Conservation (phyloP, 2,888 invertebrate genomes). For the Hypercompe scribonia region DNA sequence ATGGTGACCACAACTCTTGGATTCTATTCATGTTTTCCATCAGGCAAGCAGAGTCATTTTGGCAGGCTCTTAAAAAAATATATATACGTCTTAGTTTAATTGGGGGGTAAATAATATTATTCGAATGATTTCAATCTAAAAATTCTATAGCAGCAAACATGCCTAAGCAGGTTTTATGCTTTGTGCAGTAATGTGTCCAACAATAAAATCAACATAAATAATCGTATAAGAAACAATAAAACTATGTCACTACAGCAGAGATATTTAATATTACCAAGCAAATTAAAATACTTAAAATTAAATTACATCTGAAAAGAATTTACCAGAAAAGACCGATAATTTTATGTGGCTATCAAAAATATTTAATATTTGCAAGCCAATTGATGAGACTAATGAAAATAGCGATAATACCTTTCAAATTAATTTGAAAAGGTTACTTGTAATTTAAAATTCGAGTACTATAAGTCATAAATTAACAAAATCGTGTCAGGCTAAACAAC, state of each 20-base stretch:
- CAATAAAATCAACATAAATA: too few relatives aligned
- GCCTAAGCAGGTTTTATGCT: too few relatives aligned
- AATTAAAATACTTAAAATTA: neutral
- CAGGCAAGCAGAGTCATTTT: too few relatives aligned
- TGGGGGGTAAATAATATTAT: too few relatives aligned
- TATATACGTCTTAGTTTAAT: too few relatives aligned
- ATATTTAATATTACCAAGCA: neutral
- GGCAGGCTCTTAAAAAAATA: too few relatives aligned
- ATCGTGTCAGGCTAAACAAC: neutral
- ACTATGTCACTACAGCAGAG: neutral
- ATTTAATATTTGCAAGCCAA: neutral
- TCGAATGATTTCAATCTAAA: too few relatives aligned
- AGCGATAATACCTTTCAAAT: slow-evolving; percentile 6
- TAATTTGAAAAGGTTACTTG: slow-evolving; percentile 8
- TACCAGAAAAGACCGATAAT: slow-evolving; percentile 1
- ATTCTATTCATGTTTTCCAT: too few relatives aligned
- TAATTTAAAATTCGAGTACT: slow-evolving; percentile 5
- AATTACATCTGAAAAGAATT: neutral
- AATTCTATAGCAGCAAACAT: too few relatives aligned
- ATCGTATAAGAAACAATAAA: neutral
- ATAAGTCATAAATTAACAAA: neutral
- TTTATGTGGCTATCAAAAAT: slow-evolving; percentile 9
- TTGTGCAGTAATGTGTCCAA: too few relatives aligned
- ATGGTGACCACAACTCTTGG: too few relatives aligned
- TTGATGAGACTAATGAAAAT: neutral